Percentiles rank a stretch among this genome's conserved stretches.
phyloP scores from a whole-genome alignment of 2,888 invertebrate species.

The Apotomis turbidana region DNA sequence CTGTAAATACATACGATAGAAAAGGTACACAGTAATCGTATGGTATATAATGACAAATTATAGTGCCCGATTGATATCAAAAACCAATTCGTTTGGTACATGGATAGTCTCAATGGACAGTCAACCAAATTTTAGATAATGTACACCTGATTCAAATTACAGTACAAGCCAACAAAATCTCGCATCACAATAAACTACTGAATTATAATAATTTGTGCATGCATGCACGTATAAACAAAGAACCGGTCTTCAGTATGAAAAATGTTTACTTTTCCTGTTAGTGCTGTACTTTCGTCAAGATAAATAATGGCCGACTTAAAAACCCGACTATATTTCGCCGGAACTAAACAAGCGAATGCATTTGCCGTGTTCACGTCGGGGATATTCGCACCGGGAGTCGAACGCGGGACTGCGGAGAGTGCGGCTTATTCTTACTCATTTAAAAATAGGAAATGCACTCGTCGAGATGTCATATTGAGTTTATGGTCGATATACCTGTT shows the following conservation, averaged over 20 bases:
- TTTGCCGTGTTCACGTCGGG: constrained; percentile 27
- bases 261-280: not conserved
- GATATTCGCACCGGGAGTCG: constrained; percentile 10
- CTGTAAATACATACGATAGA: too few species aligned
- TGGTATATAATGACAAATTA: too few species aligned
- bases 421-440: constrained; percentile 6
- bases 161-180: too few species aligned
- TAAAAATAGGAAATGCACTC: constrained; percentile 5
- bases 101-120: too few species aligned
- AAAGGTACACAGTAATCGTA: too few species aligned
- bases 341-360: constrained; percentile 36
- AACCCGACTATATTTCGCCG: constrained; percentile 3
- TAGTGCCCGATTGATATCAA: too few species aligned
- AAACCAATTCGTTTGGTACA: too few species aligned
- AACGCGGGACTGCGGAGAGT: constrained; percentile 11
- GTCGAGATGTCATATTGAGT: constrained; percentile 1
- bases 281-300: not conserved
- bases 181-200: too few species aligned
- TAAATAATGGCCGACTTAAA: constrained; percentile 7
- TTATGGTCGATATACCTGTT: not conserved
- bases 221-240: too few species aligned
- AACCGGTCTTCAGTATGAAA: not conserved
- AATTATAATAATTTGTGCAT: too few species aligned
- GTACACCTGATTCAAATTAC: too few species aligned
- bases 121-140: too few species aligned